Evolutionary conservation across 2,888 invertebrate species (phyloP), one percentile per base, ranked within the genome.

Genomic region (Galerucella nymphaeae): DNA sequence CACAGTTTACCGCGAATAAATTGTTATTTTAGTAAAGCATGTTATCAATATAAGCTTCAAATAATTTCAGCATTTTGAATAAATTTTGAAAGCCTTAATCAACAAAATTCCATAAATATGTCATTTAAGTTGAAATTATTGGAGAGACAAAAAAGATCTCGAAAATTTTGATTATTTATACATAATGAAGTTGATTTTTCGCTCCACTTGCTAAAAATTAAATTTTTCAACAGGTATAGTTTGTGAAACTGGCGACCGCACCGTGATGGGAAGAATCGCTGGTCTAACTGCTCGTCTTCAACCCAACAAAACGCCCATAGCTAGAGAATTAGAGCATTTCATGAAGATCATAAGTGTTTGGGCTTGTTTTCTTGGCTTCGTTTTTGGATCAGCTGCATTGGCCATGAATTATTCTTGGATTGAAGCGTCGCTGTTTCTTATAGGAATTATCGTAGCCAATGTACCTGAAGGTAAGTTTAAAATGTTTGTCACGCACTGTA

Each of bases 241-340:
- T 0, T 86, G 88, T 23, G 87, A 87, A 2, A 88, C 87, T 11
- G 89, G 89, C 10, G 91, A 91, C 66, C 86, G 88, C 50, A 89
- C 90, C 18, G 89, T 91, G 76, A 92, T 92, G 87, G 92, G 92
- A 20, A 87, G 91, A 20, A 88, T 92, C 72, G 92, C 92, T 11
- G 90, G 90, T 63, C 83, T 92, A 66, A 90, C 92, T 1, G 89
- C 91, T 8, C 86, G 90, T 42, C 84, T 93, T 30, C 87, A 88
- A 67, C 89, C 90, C 70, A 89, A 89, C 59, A 90, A 92, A 83
- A 93, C 93, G 0, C 94, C 94, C 5, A 91, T 94, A 75, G 91
- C 93, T 38, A 89, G 89, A 78, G 94, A 94, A 85, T 91, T 94
- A 78, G 88, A 87, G 50, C 91, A 92, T 80, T 93, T 93, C 84